A percentile compares a stretch with the other conserved stretches of the same genome.
phyloP scores from a whole-genome alignment of 1,140 invertebrate genomes.

The Drosophila pallidifrons region DNA sequence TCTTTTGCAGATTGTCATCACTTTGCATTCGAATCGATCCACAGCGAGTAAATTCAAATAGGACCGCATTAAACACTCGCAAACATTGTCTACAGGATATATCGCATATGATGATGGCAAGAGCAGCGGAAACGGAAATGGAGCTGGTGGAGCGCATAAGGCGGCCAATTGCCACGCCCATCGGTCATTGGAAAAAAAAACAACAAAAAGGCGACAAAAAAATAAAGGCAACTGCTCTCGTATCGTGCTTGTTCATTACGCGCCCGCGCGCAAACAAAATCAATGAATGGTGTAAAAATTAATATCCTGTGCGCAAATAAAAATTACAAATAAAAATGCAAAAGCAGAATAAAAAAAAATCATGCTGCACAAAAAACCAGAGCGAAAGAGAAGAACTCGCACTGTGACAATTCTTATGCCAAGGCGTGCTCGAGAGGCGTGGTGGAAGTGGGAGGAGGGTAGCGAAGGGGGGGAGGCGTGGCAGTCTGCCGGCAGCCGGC shows the following conservation, averaged over 20 bases:
- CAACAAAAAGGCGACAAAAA: no score
- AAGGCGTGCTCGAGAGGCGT: slow-evolving; percentile 7
- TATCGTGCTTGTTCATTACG: slow-evolving; percentile 69
- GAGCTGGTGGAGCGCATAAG: slow-evolving; percentile 41
- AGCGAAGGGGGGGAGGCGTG: background rate
- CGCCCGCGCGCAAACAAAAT: slow-evolving; percentile 67
- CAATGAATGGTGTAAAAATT: slow-evolving; percentile 85
- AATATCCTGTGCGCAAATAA: slow-evolving; percentile 74
- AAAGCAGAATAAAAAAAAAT: background rate
- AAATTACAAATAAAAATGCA: slow-evolving; percentile 31
- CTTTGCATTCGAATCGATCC: no score
- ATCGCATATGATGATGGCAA: background rate
- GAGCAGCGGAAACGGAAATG: slow-evolving; percentile 56
- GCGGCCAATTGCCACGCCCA: slow-evolving; percentile 33
- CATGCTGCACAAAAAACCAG: slow-evolving; percentile 1
- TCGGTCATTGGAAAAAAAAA: background rate
- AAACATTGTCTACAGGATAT: slow-evolving; percentile 14
- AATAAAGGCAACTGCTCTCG: background rate
- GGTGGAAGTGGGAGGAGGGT: background rate
- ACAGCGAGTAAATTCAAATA: no score
- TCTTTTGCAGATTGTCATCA: no score
- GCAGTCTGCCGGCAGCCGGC: slow-evolving; percentile 59
- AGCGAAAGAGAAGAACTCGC: slow-evolving; percentile 3
- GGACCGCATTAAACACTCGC: no score
- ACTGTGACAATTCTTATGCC: slow-evolving; percentile 37